These are phyloP conservation scores for Alloplasta piceator DNA, from an alignment of 2,888 invertebrate species.

Conservation along the genomic window DNA sequence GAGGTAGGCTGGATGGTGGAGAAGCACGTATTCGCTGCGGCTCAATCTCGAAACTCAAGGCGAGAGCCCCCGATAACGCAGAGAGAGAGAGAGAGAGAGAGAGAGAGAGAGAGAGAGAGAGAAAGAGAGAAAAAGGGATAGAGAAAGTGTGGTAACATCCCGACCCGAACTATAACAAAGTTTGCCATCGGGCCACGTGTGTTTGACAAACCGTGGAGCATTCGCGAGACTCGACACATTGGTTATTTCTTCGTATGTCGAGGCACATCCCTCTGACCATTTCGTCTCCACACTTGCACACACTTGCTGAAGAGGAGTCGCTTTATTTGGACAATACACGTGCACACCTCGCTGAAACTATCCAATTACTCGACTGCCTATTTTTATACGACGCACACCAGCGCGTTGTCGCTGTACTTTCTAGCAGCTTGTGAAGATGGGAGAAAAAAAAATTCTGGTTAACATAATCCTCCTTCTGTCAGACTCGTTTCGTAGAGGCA, in stretches of 20 bases:
- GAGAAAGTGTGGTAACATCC: constrained; percentile 26
- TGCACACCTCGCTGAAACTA: constrained; percentile 31
- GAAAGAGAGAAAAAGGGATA: neutral
- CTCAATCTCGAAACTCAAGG: no score
- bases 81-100: neutral
- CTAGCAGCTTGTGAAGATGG: no score
- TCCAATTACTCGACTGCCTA: constrained; percentile 61
- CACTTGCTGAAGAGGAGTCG: constrained; percentile 3
- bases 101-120: constrained; percentile 9
- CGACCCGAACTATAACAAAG: constrained; percentile 50
- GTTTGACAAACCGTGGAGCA: constrained; percentile 52
- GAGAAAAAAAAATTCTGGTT: no score
- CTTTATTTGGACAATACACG: constrained; percentile 45
- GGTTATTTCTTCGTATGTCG: constrained; percentile 42
- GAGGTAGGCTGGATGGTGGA: no score
- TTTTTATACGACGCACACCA: constrained; percentile 20
- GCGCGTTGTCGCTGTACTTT: no score
- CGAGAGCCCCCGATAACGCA: no score
- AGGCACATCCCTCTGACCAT: neutral
- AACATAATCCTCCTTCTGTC: no score
- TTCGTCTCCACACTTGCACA: neutral
- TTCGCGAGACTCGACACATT: constrained; percentile 33
- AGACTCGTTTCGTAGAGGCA: no score
- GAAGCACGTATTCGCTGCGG: no score
- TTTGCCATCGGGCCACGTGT: constrained; percentile 55